These are phyloP conservation scores for Protonemura montana DNA, from an alignment of 2,888 invertebrate species.

Conservation along the genomic window DNA sequence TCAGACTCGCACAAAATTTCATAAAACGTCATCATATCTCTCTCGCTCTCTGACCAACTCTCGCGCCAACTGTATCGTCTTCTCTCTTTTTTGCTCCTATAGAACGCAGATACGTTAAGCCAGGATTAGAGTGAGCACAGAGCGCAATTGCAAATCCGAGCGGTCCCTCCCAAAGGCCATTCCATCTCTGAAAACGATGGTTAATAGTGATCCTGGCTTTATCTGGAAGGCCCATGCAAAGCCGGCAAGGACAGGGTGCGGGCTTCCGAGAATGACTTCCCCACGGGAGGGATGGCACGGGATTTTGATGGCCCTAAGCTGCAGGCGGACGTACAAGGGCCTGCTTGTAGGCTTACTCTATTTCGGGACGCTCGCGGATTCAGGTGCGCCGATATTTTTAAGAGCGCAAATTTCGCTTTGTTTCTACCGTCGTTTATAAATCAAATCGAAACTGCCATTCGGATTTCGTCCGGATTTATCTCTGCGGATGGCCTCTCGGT, in stretches of 20 bases:
- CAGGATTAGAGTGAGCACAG: constrained; percentile 29
- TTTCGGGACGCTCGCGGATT: neutral
- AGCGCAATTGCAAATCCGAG: constrained; percentile 31
- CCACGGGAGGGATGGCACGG: neutral
- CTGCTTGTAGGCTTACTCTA: no score
- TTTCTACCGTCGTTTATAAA: neutral
- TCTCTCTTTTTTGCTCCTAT: constrained; percentile 31
- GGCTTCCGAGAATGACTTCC: constrained; percentile 21
- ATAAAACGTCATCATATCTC: constrained; percentile 13
- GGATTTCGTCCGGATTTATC: neutral
- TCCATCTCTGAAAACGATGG: constrained; percentile 51
- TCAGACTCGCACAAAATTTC: constrained; percentile 26
- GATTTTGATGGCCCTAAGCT: neutral
- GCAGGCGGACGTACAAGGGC: neutral
- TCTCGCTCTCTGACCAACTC: constrained; percentile 24
- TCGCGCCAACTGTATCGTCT: neutral
- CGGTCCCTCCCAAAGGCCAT: constrained; percentile 47
- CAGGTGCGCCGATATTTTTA: constrained; percentile 12
- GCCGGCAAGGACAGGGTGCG: constrained; percentile 34
- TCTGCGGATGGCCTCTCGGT: neutral
- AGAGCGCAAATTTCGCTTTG: neutral
- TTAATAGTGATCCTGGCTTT: constrained; percentile 50
- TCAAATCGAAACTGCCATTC: neutral
- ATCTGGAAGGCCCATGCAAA: constrained; percentile 49
- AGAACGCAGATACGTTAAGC: neutral